Base-by-base conservation (phyloP, 2,888 invertebrate species). In the Dusona sp. region DNA sequence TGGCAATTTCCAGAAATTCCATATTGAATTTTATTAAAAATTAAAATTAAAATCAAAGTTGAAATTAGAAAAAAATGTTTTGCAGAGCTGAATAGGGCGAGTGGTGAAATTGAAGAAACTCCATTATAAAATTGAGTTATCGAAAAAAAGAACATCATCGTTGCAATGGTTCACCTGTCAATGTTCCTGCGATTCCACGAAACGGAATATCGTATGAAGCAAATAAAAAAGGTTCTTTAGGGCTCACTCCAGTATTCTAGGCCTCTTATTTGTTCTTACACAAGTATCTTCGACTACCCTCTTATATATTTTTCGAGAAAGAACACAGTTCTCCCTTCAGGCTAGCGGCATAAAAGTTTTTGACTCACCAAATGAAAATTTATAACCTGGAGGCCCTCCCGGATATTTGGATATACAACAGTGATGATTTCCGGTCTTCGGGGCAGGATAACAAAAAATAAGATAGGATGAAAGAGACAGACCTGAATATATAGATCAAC, bases 391-490 rank as follows among this genome's bases (percentile, higher is more conserved):
- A 65, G 57, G 42, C 77, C 51, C 45, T 51, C 45, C 9, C 33
- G 80, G 80, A 77, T 85, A 85, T 85, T 81, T 64, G 72, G 72
- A 72, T 75, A 70, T 51, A 70, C 42, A 33, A 68, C n/a, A 54
- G 68, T 25, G 42, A 78, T 65, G 65, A 79, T 48, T 42, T 75
- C 73, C 75, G 42, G 38, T 38, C 45, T 25, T 54, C 4, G 29
- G 25, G 7, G 42, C 51, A 45, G 29, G 75, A 75, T 33, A 22
- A 54, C 25, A 16, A 68, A 79, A 38, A 74, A 73, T 45, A 74
- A 82, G 75, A 45, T 61, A 64, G 64, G 79, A 65, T 74, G 19
- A 45, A 68, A 70, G 33, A 33, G 78, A 45, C 45, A 68, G 70
- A 54, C 25, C 13, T 11, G 36, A 64, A 73, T 45, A 48, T 29